Base-by-base conservation (phyloP, 2,888 invertebrate genomes). In the Orthonychiurus folsomi region DNA sequence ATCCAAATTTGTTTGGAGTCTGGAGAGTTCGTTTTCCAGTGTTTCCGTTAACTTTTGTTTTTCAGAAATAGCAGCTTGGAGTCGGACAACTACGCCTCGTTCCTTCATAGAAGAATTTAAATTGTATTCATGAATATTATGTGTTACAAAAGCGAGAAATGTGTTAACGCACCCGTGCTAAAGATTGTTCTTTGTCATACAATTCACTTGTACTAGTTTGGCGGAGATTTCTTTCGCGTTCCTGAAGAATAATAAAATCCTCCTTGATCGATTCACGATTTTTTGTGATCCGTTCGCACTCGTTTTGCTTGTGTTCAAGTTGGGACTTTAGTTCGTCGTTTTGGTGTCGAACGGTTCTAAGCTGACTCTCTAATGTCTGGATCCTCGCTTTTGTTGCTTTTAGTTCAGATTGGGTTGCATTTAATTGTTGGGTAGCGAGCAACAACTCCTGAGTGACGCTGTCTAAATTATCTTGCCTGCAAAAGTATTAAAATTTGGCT, bases 351-450 rank as follows among this genome's bases (percentile, higher is more conserved):
- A 82, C 77, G 0, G 78, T 78, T 1, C 78, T 78, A 18, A 81
- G 75, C 65, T 89, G 88, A 62, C 82, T 82, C 72, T 86, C 86
- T 24, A 89, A 76, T 59, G 84, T 85, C 74, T 82, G 83, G 63
- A 84, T 82, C 70, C 89, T 81, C 28, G 86, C 85, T 75, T 82
- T 85, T 0, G 50, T 66, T 2, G 67, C 71, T 59, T 70, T 67
- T 9, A 65, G 20, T 27, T 69, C 69, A 21, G 66, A 58, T 25
- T 64, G 65, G 12, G 83, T 78, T 0, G 83, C 83, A 25, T 83
- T 82, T 64, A 84, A 78, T 28, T 83, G 81, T 1, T 76, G 74
- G 74, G 82, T 84, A 0, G 85, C 73, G 0, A 74, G 73, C 1
- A 79, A 76, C 9, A 85, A 79, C 59, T 87, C 84, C 73, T 82